Evolutionary conservation across 2,797 vertebrate genomes (phyloP).

Genomic region (Anisognathus igniventris): DNA sequence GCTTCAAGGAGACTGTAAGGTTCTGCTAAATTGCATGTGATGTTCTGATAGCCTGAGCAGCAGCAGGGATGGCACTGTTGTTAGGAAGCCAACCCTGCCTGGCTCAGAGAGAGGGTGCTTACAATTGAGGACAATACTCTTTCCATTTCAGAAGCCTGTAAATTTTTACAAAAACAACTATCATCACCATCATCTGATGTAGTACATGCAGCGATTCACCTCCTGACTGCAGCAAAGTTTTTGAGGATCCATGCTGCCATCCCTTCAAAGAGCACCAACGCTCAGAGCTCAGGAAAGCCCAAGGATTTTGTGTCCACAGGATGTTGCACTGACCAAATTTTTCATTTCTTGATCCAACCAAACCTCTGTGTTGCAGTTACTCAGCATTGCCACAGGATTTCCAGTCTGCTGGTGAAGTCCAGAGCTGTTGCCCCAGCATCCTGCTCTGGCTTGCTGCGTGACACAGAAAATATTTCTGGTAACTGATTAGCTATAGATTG

Average conservation of each 20-base stretch:
- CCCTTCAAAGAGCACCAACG: neutral
- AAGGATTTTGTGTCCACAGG: neutral
- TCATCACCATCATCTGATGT: neutral
- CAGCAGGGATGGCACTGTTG: neutral
- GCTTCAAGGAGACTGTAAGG: neutral
- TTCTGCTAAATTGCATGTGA: neutral
- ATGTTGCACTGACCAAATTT: neutral
- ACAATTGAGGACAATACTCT: neutral
- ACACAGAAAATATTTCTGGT: neutral
- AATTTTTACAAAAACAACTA: neutral
- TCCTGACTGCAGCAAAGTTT: neutral
- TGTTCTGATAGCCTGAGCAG: neutral
- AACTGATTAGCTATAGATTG: conserved; percentile 9
- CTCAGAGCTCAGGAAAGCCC: neutral
- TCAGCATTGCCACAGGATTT: neutral
- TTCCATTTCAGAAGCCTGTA: neutral
- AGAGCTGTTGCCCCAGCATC: neutral
- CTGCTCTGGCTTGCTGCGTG: neutral
- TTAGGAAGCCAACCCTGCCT: neutral
- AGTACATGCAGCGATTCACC: neutral
- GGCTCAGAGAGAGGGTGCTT: neutral
- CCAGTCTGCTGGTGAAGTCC: neutral
- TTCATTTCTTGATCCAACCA: neutral
- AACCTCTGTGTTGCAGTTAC: neutral
- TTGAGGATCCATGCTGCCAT: neutral